These are phyloP conservation scores for Arctopsyche grandis DNA, from an alignment of 1,140 invertebrate species.

Conservation along the genomic window DNA sequence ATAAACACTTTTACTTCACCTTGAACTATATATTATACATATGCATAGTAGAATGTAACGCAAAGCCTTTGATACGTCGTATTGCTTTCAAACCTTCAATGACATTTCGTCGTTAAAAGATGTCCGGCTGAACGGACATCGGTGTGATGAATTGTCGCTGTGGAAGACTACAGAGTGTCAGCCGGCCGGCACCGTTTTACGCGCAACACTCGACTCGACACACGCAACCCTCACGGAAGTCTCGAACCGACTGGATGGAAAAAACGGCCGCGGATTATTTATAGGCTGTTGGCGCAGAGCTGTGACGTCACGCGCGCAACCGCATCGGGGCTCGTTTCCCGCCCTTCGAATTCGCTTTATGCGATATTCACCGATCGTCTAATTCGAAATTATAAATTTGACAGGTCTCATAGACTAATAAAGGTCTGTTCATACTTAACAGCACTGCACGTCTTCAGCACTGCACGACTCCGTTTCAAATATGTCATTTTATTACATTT, in stretches of 20 bases:
- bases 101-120: conserved; percentile 42
- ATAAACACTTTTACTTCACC: conserved; percentile 52
- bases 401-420: not conserved
- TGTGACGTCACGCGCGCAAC: conserved; percentile 10
- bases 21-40: conserved; percentile 48
- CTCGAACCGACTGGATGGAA: not conserved
- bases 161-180: no score
- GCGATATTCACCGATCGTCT: not conserved
- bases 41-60: not conserved
- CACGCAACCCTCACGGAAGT: not conserved
- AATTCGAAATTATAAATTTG: not conserved
- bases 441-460: no score
- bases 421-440: no score
- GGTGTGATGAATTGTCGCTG: no score
- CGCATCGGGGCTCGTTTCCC: conserved; percentile 2
- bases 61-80: no score
- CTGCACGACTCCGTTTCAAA: no score
- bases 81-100: conserved; percentile 44
- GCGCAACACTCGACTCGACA: not conserved
- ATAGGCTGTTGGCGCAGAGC: not conserved
- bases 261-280: conserved; percentile 7
- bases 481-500: no score
- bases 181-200: no score
- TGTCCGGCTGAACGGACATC: not conserved
- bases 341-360: not conserved